phyloP scores from a whole-genome alignment of 1,140 invertebrate species.

The Sitobion miscanthi region DNA sequence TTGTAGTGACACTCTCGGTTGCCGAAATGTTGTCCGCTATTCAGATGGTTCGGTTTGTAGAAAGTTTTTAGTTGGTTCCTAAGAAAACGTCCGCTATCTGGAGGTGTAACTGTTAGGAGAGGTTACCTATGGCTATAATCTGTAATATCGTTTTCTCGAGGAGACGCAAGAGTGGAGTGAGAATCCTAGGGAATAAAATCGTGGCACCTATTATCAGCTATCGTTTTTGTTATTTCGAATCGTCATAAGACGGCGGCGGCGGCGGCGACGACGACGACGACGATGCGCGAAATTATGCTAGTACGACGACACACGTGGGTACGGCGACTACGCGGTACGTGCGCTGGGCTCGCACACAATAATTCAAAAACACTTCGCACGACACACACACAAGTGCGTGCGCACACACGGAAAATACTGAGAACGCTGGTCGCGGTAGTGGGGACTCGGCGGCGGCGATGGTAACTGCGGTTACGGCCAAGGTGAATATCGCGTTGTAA shows the following conservation, averaged over 20 bases:
- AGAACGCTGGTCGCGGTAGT: background rate
- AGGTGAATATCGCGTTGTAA: background rate
- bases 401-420: background rate
- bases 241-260: background rate
- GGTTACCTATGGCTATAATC: too few species aligned
- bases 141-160: background rate
- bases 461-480: background rate
- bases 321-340: background rate
- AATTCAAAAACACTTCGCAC: background rate
- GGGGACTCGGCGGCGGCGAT: background rate
- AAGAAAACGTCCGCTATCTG: too few species aligned
- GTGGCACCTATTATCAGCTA: too few species aligned
- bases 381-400: background rate
- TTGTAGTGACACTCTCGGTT: too few species aligned
- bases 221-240: background rate
- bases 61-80: too few species aligned
- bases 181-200: background rate
- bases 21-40: too few species aligned
- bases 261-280: background rate
- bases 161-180: background rate
- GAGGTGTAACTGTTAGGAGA: too few species aligned
- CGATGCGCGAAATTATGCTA: background rate
- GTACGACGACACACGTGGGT: background rate
- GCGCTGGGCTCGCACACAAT: background rate
- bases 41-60: too few species aligned